Percentiles rank a stretch among this genome's conserved stretches.
These are phyloP conservation scores for Malachius bipustulatus DNA, from an alignment of 2,888 invertebrate species.

Conservation along the genomic window DNA sequence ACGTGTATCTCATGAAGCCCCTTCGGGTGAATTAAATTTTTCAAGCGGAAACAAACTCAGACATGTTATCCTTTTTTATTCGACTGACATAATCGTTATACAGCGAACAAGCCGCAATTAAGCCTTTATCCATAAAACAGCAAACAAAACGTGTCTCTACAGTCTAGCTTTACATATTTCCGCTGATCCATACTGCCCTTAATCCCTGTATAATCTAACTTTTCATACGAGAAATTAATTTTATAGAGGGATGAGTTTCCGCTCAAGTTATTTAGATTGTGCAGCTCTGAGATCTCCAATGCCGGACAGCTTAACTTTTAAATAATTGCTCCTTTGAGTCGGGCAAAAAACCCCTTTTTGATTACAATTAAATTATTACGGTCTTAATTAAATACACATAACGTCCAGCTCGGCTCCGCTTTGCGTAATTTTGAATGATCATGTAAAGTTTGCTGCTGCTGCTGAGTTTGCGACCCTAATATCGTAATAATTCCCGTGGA, in stretches of 20 bases:
- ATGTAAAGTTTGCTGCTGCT: constrained; percentile 1
- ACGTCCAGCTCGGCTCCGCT: neutral
- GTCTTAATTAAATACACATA: constrained; percentile 2
- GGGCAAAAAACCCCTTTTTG: constrained; percentile 1
- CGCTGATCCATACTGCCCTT: constrained; percentile 1
- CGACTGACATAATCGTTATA: no score
- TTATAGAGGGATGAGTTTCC: constrained; percentile 1
- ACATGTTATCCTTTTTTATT: no score
- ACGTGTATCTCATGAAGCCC: no score
- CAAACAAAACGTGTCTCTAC: no score
- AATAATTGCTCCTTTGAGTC: constrained; percentile 3
- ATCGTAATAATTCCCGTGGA: no score
- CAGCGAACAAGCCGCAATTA: no score
- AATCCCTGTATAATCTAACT: constrained; percentile 3
- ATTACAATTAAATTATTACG: constrained; percentile 2
- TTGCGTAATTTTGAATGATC: neutral
- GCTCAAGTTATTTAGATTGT: constrained; percentile 3
- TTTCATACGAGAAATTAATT: constrained; percentile 1
- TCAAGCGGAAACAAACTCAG: no score
- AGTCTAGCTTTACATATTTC: constrained; percentile 1
- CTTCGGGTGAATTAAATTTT: no score
- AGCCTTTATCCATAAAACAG: no score
- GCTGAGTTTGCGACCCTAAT: no score
- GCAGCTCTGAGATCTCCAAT: neutral
- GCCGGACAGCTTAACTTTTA: constrained; percentile 3